Evolutionary conservation across 2,113 vertebrate genomes (phyloP).

Genomic region (Pleuronectes platessa): DNA sequence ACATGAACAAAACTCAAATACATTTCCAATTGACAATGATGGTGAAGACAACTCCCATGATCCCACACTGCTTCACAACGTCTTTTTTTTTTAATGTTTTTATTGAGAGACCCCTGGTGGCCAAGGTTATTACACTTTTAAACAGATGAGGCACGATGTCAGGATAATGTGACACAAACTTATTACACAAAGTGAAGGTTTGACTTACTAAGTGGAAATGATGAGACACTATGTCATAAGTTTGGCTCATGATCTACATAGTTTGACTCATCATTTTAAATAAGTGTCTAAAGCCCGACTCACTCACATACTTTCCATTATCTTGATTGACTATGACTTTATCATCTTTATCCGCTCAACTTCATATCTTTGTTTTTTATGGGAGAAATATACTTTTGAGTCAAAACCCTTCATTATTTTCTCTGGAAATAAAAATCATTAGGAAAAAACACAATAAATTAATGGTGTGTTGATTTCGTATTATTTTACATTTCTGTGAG

Average conservation of each 20-base stretch:
- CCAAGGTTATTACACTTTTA: too few relatives aligned
- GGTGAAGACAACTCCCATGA: too few relatives aligned
- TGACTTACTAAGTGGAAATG: not conserved
- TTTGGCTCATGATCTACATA: not conserved
- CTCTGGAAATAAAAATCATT: not conserved
- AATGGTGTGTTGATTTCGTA: not conserved
- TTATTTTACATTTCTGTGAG: not conserved
- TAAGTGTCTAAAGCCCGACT: too few relatives aligned
- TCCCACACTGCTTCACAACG: too few relatives aligned
- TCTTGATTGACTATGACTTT: not conserved
- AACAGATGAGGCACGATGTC: too few relatives aligned
- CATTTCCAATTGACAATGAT: too few relatives aligned
- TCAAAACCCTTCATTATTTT: not conserved
- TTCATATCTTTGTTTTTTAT: not conserved
- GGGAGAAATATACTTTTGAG: not conserved
- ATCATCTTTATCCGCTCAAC: not conserved
- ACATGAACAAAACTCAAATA: too few relatives aligned
- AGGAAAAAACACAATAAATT: not conserved
- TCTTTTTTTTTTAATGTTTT: too few relatives aligned
- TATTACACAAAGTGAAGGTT: not conserved
- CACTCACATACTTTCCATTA: not conserved
- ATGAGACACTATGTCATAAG: not conserved
- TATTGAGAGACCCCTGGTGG: too few relatives aligned
- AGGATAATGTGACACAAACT: too few relatives aligned
- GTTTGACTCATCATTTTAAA: not conserved